Conservation (phyloP, 2,888 invertebrate species). For the Seladonia tumulorum region DNA sequence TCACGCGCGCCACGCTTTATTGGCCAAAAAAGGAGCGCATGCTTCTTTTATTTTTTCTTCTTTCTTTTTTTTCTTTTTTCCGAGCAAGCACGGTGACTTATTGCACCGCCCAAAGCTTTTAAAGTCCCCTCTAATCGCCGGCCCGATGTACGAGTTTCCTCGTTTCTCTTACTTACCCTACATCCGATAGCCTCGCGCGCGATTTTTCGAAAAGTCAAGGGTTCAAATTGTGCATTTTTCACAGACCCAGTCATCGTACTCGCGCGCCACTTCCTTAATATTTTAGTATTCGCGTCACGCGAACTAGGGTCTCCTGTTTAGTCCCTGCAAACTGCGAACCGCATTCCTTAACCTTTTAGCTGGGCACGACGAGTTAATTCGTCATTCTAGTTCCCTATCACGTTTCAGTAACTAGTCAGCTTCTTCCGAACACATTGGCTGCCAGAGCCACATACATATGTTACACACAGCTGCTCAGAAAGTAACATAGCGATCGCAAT, state of each 20-base stretch:
- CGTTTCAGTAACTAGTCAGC: too few relatives aligned
- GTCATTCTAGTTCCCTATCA: too few relatives aligned
- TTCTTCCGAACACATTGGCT: too few relatives aligned
- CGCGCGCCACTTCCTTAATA: background rate
- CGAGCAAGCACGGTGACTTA: conserved; percentile 63
- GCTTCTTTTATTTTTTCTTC: conserved; percentile 7
- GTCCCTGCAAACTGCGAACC: background rate
- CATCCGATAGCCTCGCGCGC: conserved; percentile 55
- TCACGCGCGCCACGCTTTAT: conserved; percentile 74
- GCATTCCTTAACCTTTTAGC: background rate
- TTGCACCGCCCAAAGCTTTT: conserved; percentile 63
- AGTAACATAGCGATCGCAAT: too few relatives aligned
- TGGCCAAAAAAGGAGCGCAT: conserved; percentile 68
- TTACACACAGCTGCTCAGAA: too few relatives aligned
- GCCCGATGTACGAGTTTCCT: conserved; percentile 63
- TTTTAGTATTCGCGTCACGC: background rate
- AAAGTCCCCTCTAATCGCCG: conserved; percentile 72
- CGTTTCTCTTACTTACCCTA: conserved; percentile 68
- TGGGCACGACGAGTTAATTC: too few relatives aligned
- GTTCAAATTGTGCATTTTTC: conserved; percentile 32
- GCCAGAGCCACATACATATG: too few relatives aligned
- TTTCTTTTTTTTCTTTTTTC: conserved; percentile 22
- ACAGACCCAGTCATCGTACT: background rate
- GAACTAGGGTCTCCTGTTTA: background rate
- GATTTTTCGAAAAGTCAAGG: conserved; percentile 54